A percentile compares a stretch with the other conserved stretches of the same genome.
phyloP scores from a whole-genome alignment of 2,797 vertebrate species.

The Tapirus indicus region DNA sequence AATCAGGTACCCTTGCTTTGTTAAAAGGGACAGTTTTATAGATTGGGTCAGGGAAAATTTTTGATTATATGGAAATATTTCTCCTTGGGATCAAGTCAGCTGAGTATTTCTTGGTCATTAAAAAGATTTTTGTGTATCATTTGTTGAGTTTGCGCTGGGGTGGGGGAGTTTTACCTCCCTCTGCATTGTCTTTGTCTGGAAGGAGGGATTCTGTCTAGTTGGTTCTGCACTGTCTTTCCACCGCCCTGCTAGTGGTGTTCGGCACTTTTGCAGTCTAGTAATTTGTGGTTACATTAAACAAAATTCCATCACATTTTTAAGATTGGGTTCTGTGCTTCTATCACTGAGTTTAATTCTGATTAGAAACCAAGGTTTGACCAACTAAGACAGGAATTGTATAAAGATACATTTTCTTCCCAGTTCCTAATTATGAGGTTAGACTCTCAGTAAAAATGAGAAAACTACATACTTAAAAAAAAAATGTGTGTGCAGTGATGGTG shows the following conservation, averaged over 20 bases:
- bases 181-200: background rate
- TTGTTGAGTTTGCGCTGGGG: background rate
- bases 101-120: background rate
- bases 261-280: background rate
- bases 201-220: background rate
- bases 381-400: background rate
- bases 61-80: background rate
- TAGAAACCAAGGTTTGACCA: conserved; percentile 19
- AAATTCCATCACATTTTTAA: background rate
- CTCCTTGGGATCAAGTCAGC: background rate
- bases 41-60: background rate
- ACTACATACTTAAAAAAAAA: background rate
- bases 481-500: background rate
- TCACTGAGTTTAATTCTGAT: background rate
- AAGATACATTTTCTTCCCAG: background rate
- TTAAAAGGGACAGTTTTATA: background rate
- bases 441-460: background rate
- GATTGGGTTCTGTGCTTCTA: background rate
- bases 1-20: background rate
- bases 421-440: background rate
- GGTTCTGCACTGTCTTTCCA: background rate
- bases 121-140: background rate
- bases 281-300: background rate
- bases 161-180: background rate
- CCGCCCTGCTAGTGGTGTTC: background rate